These are phyloP conservation scores for Octodon degus DNA, from an alignment of 2,113 vertebrate species.

Conservation along the genomic window DNA sequence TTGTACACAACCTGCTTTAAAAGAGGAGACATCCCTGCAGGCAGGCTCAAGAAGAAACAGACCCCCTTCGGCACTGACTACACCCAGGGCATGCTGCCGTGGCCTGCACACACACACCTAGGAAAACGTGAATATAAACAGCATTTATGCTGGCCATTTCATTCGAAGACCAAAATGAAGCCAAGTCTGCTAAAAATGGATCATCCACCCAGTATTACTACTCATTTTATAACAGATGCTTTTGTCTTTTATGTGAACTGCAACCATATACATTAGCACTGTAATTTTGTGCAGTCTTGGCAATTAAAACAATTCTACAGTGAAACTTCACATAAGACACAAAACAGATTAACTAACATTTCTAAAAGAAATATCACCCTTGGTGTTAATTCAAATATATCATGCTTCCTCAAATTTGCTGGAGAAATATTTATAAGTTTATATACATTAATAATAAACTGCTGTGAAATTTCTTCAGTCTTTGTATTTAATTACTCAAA, in stretches of 20 bases:
- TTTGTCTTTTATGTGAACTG: conserved; percentile 87
- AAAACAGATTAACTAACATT: conserved; percentile 90
- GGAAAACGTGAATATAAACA: conserved; percentile 96
- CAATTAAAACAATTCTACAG: conserved; percentile 92
- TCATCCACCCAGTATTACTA: conserved; percentile 89
- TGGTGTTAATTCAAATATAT: conserved; percentile 90
- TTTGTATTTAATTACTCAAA: conserved; percentile 91
- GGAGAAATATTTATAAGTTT: conserved; percentile 92
- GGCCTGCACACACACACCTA: conserved; percentile 96
- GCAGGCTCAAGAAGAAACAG: conserved; percentile 94
- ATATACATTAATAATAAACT: conserved; percentile 93
- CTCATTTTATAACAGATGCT: conserved; percentile 85
- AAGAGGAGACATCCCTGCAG: conserved; percentile 94
- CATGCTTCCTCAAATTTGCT: conserved; percentile 92
- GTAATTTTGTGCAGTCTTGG: conserved; percentile 90
- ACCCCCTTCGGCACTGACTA: conserved; percentile 94
- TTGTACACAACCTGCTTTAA: conserved; percentile 96
- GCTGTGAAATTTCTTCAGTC: conserved; percentile 92
- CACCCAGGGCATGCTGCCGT: conserved; percentile 93
- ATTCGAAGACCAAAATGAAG: conserved; percentile 89
- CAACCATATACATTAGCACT: conserved; percentile 88
- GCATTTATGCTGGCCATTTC: conserved; percentile 94
- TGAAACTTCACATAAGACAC: conserved; percentile 90
- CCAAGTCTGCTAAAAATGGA: conserved; percentile 91
- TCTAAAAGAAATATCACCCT: conserved; percentile 92